Base-by-base conservation (phyloP, 2,113 vertebrate genomes). In the Xyliphius kryptos region DNA sequence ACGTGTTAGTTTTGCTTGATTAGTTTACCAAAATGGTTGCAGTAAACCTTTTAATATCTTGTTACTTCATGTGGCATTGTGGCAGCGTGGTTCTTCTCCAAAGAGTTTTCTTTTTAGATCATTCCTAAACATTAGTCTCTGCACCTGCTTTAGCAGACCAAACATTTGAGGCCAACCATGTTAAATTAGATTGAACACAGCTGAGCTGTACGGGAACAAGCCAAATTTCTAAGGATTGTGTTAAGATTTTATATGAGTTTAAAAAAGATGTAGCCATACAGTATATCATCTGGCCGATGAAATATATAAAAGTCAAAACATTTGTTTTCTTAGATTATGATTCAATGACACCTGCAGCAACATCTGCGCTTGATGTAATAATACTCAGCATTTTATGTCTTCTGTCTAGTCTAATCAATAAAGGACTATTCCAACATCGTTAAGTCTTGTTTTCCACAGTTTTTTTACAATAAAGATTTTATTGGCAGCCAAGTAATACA, bases 181-280 rank as follows among this genome's bases (percentile, higher is more conserved):
- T 48, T 68, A 46, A 67, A 63, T 68, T 61, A 54, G 40, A 57
- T 70, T 64, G 63, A 43, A 66, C 71, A 68, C n/a, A 63, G 57
- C 37, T 57, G 58, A 68, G 43, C 47, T 3, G 10, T 66, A 63
- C 51, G 20, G 49, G 52, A 64, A 66, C 44, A 53, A 71, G 43
- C 26, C 52, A 46, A 46, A 9, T 57, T 19, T 9, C 61, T 40
- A 51, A 36, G 54, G 36, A 48, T 43, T 56, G 36, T 51, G 53
- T 57, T 36, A 38, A 41, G 70, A 37, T 53, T 50, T 19, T 41
- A 26, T 32, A 17, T 0, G 53, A 32, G 6, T 26, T 50, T 63
- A 46, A 37, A 22, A 21, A 56, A 26, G 43, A 32, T 68, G 52
- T 10, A 43, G 51, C 17, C 19, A 46, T 59, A 55, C 26, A 63